These are phyloP conservation scores for Pseudomyrmex concolor DNA, from an alignment of 1,140 invertebrate species.

Conservation along the genomic window DNA sequence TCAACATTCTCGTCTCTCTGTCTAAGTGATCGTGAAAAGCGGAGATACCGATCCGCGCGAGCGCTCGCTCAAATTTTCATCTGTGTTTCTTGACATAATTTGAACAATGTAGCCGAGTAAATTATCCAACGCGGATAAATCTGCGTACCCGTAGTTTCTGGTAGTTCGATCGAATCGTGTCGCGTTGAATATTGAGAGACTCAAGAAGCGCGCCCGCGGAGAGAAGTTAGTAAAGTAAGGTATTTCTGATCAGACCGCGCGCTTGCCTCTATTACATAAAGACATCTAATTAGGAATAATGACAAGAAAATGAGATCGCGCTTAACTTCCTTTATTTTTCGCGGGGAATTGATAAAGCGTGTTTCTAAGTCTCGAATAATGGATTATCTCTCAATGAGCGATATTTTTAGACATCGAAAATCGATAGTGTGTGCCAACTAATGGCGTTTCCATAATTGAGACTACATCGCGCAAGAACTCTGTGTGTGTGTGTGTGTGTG, in stretches of 20 bases:
- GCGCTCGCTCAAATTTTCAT: background rate
- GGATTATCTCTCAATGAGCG: constrained; percentile 35
- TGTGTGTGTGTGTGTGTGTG: too few relatives aligned
- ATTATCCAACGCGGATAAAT: background rate
- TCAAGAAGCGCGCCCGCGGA: too few relatives aligned
- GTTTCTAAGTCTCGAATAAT: constrained; percentile 13
- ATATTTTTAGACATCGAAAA: constrained; percentile 49
- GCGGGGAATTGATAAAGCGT: constrained; percentile 6
- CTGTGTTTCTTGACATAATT: background rate
- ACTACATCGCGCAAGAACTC: background rate
- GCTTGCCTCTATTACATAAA: background rate
- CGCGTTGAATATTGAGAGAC: too few relatives aligned
- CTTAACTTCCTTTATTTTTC: constrained; percentile 6
- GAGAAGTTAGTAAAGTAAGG: background rate
- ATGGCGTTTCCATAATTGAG: constrained; percentile 53
- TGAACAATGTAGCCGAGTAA: background rate
- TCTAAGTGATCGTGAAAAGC: background rate
- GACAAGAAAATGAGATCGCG: background rate
- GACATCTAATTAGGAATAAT: constrained; percentile 4
- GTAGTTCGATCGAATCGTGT: background rate
- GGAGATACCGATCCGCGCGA: background rate
- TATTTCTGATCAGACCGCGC: background rate
- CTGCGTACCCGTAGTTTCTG: background rate
- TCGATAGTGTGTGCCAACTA: constrained; percentile 40
- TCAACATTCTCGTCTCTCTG: background rate